Conservation (phyloP, 2,888 invertebrate species). For the Nudaria mundana region DNA sequence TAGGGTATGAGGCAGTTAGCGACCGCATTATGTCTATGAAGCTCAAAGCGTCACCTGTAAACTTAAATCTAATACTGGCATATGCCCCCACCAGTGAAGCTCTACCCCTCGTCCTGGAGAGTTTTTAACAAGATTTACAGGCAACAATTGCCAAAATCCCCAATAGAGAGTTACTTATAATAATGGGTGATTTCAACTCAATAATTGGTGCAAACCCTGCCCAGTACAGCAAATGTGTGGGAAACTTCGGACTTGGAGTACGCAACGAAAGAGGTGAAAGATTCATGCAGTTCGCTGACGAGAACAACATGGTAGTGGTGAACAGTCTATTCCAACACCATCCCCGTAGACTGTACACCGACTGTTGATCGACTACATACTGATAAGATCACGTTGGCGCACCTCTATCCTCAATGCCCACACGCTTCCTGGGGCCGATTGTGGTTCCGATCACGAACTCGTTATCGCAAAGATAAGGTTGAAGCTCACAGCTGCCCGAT, state of each 20-base stretch:
- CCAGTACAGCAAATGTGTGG: neutral
- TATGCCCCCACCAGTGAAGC: no score
- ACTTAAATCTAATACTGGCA: no score
- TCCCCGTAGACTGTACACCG: conserved; percentile 9
- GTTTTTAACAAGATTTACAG: no score
- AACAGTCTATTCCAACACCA: conserved; percentile 16
- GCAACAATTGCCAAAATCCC: neutral
- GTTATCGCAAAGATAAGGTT: neutral
- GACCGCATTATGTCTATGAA: no score
- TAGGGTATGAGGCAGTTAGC: no score
- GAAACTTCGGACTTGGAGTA: neutral
- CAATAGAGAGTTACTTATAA: neutral
- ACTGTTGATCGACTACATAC: conserved; percentile 17
- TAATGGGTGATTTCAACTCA: neutral
- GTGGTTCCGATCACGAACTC: conserved; percentile 9
- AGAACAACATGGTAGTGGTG: conserved; percentile 2
- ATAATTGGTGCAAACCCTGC: neutral
- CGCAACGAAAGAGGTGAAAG: neutral
- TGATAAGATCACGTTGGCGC: conserved; percentile 12
- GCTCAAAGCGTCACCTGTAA: no score
- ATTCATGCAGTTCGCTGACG: conserved; percentile 3
- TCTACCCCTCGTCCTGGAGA: no score
- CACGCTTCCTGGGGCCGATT: conserved; percentile 12
- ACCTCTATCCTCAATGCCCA: conserved; percentile 5
- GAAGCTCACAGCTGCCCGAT: neutral